Evolutionary conservation across 2,113 vertebrate genomes (phyloP).

Genomic region (Oenanthe oenanthe): DNA sequence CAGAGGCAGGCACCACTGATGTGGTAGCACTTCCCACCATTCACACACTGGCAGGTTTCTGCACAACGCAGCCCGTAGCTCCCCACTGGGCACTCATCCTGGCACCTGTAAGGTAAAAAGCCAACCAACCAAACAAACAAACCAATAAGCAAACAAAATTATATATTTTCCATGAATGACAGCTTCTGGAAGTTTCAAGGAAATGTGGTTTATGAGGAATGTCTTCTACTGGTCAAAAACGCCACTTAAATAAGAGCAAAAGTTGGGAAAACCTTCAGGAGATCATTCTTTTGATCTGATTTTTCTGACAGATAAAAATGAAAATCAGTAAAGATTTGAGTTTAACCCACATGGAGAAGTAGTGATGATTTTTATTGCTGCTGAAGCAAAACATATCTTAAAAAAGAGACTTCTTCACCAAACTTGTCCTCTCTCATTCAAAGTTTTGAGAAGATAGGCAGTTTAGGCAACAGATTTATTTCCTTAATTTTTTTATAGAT

Average conservation of each 20-base stretch:
- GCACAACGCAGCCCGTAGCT: constrained; percentile 83
- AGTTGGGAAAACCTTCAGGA: neutral
- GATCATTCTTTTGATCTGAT: neutral
- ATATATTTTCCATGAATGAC: neutral
- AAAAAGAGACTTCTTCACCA: neutral
- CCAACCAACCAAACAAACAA: no score
- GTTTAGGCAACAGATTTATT: neutral
- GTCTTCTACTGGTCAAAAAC: neutral
- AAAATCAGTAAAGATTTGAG: neutral
- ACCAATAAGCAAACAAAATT: neutral
- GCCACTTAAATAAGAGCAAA: neutral
- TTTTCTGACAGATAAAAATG: neutral
- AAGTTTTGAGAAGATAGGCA: neutral
- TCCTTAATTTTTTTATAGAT: neutral
- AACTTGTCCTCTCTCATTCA: neutral
- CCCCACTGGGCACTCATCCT: constrained; percentile 91
- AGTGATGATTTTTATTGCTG: neutral
- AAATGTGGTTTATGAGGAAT: neutral
- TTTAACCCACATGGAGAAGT: neutral
- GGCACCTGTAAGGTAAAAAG: constrained; percentile 79
- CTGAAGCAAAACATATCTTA: neutral
- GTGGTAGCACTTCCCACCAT: constrained; percentile 89
- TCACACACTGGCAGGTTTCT: constrained; percentile 85
- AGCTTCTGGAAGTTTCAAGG: neutral
- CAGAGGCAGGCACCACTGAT: constrained; percentile 89